A percentile compares a stretch with the other conserved stretches of the same genome.
These are phyloP conservation scores for Pungitius pungitius DNA, from an alignment of 2,113 vertebrate genomes.

Conservation along the genomic window DNA sequence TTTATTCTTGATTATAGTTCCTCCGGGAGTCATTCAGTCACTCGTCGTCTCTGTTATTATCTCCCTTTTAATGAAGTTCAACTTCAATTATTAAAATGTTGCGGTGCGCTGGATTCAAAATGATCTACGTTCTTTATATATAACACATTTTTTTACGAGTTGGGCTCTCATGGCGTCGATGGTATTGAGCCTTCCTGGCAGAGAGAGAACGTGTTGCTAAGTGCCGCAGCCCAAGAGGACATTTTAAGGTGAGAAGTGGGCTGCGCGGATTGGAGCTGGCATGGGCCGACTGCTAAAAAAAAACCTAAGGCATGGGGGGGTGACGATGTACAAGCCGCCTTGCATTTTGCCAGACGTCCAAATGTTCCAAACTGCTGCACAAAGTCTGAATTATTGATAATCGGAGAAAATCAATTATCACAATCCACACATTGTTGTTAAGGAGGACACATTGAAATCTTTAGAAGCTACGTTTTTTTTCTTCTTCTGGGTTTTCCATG, in stretches of 20 bases:
- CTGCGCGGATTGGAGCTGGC: constrained; percentile 45
- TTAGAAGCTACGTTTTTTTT: neutral
- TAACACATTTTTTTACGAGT: neutral
- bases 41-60: constrained; percentile 5
- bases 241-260: constrained; percentile 56
- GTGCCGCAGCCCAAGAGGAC: constrained; percentile 49
- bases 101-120: neutral
- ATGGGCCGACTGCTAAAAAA: constrained; percentile 35
- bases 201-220: constrained; percentile 43
- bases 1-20: constrained; percentile 8
- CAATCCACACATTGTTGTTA: neutral
- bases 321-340: constrained; percentile 9
- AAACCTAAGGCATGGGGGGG: constrained; percentile 12
- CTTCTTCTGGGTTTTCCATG: neutral
- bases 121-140: neutral
- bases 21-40: constrained; percentile 15
- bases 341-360: constrained; percentile 12
- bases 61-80: constrained; percentile 10
- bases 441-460: neutral
- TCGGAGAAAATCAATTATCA: neutral
- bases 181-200: constrained; percentile 20
- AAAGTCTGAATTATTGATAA: neutral
- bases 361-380: constrained; percentile 1
- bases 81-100: neutral
- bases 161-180: neutral